These are phyloP conservation scores for Portevinia maculata DNA, from an alignment of 2,888 invertebrate species.

Conservation along the genomic window DNA sequence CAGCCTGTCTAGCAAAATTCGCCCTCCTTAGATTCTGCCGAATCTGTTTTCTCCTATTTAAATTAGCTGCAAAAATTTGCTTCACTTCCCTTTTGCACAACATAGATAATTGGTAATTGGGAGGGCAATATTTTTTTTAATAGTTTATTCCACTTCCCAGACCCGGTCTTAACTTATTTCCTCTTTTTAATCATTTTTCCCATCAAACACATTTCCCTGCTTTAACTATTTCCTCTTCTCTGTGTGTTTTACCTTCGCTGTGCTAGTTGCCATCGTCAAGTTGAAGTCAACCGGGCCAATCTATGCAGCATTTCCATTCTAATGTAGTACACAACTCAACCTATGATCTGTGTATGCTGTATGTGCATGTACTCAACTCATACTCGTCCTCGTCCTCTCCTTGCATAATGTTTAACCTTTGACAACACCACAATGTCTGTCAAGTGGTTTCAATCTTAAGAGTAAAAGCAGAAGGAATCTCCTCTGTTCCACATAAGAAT, in stretches of 20 bases:
- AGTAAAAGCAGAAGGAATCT: slow-evolving; percentile 32
- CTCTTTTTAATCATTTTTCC: slow-evolving; percentile 66
- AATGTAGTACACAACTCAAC: slow-evolving; percentile 53
- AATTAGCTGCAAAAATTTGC: too few relatives aligned
- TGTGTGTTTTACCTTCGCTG: slow-evolving; percentile 41
- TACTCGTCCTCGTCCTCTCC: too few relatives aligned
- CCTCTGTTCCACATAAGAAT: slow-evolving; percentile 21
- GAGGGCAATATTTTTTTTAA: slow-evolving; percentile 38
- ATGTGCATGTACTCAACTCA: slow-evolving; percentile 13
- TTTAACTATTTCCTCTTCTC: slow-evolving; percentile 58
- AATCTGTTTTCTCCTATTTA: too few relatives aligned
- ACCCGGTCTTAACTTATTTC: slow-evolving; percentile 20
- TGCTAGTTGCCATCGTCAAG: slow-evolving; percentile 37
- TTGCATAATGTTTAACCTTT: slow-evolving; percentile 73
- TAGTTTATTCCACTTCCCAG: slow-evolving; percentile 20
- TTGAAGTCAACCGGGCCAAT: slow-evolving; percentile 53
- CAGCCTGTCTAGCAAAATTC: too few relatives aligned
- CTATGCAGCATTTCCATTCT: slow-evolving; percentile 46
- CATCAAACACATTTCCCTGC: slow-evolving; percentile 66
- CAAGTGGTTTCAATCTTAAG: slow-evolving; percentile 66
- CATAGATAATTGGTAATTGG: slow-evolving; percentile 49
- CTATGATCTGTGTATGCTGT: slow-evolving; percentile 45
- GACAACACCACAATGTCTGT: slow-evolving; percentile 72
- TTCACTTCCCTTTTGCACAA: background rate
- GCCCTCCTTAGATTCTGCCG: too few relatives aligned